phyloP scores from a whole-genome alignment of 2,888 invertebrate species.

The Campoletis raptor region DNA sequence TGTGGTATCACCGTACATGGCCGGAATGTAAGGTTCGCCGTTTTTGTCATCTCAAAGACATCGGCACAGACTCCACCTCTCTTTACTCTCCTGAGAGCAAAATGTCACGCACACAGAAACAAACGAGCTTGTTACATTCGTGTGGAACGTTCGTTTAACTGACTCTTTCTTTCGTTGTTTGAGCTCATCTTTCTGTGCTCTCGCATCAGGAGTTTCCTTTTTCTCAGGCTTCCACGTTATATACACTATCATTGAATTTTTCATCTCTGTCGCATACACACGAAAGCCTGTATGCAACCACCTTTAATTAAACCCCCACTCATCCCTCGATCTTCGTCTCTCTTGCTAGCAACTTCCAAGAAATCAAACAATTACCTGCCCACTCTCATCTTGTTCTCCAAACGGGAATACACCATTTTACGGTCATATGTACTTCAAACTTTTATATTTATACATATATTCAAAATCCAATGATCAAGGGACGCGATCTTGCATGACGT shows the following conservation, averaged over 20 bases:
- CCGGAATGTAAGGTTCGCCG: slow-evolving; percentile 84
- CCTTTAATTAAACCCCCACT: slow-evolving; percentile 65
- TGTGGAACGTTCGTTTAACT: slow-evolving; percentile 31
- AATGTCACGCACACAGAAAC: slow-evolving; percentile 15
- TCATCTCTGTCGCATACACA: slow-evolving; percentile 41
- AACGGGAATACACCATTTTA: slow-evolving; percentile 38
- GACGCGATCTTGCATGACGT: slow-evolving; percentile 64
- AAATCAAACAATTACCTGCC: slow-evolving; percentile 69
- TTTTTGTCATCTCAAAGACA: slow-evolving; percentile 80
- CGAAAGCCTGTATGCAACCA: slow-evolving; percentile 46
- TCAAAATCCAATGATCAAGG: slow-evolving; percentile 43
- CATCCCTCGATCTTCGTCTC: neutral
- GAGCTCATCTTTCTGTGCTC: slow-evolving; percentile 53
- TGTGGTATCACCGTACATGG: slow-evolving; percentile 80
- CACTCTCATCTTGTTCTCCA: slow-evolving; percentile 42
- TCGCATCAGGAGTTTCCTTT: slow-evolving; percentile 40
- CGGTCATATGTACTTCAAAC: slow-evolving; percentile 10
- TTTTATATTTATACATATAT: neutral
- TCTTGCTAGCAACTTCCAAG: slow-evolving; percentile 60
- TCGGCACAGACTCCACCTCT: slow-evolving; percentile 33
- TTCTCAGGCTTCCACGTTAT: slow-evolving; percentile 28
- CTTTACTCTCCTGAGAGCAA: slow-evolving; percentile 30
- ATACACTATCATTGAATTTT: slow-evolving; percentile 34
- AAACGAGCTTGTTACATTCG: neutral
- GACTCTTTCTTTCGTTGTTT: slow-evolving; percentile 58